Conservation (phyloP, 2,797 vertebrate genomes). For the Phalloptychus januarius region DNA sequence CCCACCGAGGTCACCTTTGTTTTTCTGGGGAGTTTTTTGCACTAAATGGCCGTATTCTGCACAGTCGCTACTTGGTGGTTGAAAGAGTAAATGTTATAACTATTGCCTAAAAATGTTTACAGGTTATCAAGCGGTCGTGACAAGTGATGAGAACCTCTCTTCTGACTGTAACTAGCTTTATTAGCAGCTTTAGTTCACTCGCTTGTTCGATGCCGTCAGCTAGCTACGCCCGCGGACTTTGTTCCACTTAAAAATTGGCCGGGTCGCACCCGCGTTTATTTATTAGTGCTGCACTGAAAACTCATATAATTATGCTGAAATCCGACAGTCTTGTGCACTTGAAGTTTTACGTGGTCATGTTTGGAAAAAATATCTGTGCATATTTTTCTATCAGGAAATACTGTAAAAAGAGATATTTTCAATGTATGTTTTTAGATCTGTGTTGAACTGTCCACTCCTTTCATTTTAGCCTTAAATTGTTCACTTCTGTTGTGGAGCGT, state of each 20-base stretch:
- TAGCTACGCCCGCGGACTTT: conserved; percentile 26
- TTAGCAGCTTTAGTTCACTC: conserved; percentile 31
- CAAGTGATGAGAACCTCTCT: conserved; percentile 21
- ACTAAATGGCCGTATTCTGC: conserved; percentile 39
- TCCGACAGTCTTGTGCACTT: conserved; percentile 56
- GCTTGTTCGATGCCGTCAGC: conserved; percentile 36
- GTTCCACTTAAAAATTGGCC: conserved; percentile 24
- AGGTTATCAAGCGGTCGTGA: conserved; percentile 33
- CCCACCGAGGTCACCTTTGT: conserved; percentile 36
- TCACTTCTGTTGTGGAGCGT: conserved; percentile 65
- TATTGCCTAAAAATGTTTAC: conserved; percentile 63
- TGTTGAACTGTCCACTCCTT: conserved; percentile 59
- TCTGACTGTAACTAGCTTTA: conserved; percentile 30
- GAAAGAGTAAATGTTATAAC: conserved; percentile 20
- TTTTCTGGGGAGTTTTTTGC: conserved; percentile 45
- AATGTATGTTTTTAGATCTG: conserved; percentile 68
- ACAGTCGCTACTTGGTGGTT: conserved; percentile 26
- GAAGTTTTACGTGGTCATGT: conserved; percentile 54
- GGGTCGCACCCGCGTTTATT: conserved; percentile 34
- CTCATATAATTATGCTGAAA: conserved; percentile 50
- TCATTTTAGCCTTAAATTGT: conserved; percentile 75
- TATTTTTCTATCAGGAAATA: conserved; percentile 81
- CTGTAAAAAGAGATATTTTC: conserved; percentile 78
- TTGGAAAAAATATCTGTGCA: conserved; percentile 60
- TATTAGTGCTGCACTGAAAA: conserved; percentile 43